Evolutionary conservation across 2,888 invertebrate species (phyloP), one percentile per base, ranked within the genome.

Genomic region (Cyaniris semiargus): DNA sequence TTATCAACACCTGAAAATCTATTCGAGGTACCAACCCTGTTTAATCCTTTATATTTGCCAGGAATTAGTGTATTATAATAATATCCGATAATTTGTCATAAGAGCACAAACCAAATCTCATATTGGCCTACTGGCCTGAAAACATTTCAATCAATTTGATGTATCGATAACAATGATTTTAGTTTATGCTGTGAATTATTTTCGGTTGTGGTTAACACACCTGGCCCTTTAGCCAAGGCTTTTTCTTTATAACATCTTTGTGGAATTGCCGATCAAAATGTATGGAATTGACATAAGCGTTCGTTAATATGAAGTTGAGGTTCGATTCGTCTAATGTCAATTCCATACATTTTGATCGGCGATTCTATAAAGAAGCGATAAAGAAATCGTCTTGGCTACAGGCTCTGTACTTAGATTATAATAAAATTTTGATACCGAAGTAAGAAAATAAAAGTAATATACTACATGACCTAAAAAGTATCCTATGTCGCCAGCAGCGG

Each of bases 61-160:
- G 58, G 58, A 21, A 58, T 58, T 8, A 58, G 21, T 48, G 58
- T 53, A 53, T 58, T 58, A 58, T 58, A 58, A 8, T 58, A 58
- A 21, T 21, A 58, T 7, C 21, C 21, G 21, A 58, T 58, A 58
- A 58, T 58, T 58, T n/a, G n/a, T 58, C 21, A 58, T 21, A n/a
- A 8, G 58, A 58, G 58, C 21, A 10, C 8, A 58, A 56, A 56
- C 56, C 18, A 56, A 58, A 58, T 58, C 58, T 58, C 58, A 21
- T 58, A 10, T 58, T 58, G 58, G 58, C 58, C 58, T 58, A 58
- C 58, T 58, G 58, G 21, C 58, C 58, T 58, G 8, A 58, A 58
- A 58, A 58, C 58, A 21, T 58, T 58, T 21, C 21, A 58, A 58
- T 10, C 58, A 58, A 21, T 21, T 58, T 58, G 10, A 58, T 58